These are phyloP conservation scores for Brachyalestes nurse DNA, from an alignment of 2,797 vertebrate genomes.

Conservation along the genomic window DNA sequence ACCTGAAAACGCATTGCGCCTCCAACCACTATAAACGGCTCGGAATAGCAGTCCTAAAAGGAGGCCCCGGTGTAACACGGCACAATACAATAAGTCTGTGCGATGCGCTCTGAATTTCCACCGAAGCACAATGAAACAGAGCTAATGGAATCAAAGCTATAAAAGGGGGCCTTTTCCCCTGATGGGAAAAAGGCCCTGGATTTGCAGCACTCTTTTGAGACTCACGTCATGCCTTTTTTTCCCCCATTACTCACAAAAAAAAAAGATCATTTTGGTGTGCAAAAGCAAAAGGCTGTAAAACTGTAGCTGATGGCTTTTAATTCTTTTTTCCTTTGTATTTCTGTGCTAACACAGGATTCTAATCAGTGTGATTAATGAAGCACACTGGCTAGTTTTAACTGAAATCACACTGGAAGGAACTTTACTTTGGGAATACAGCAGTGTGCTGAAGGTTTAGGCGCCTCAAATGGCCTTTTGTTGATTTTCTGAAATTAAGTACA, in stretches of 20 bases:
- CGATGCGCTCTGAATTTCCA: neutral
- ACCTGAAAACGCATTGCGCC: constrained; percentile 12
- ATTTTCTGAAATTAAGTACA: too few species aligned
- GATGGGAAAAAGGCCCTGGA: neutral
- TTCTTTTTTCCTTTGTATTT: too few species aligned
- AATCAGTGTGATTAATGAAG: too few species aligned
- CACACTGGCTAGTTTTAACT: too few species aligned
- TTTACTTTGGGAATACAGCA: too few species aligned
- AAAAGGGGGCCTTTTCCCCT: neutral
- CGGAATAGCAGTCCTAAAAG: constrained; percentile 7
- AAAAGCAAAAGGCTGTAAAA: neutral
- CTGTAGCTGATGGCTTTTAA: neutral
- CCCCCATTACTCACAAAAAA: neutral
- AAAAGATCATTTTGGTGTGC: neutral
- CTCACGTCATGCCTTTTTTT: neutral
- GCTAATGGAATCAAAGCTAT: neutral
- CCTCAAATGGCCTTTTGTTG: too few species aligned
- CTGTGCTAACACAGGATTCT: too few species aligned
- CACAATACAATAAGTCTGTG: neutral
- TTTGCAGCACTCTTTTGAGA: neutral
- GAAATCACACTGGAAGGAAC: too few species aligned
- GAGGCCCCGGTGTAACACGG: neutral
- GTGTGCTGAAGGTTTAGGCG: too few species aligned
- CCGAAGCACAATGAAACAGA: neutral
- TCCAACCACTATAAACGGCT: constrained; percentile 7